These are phyloP conservation scores for Sceloporus tristichus DNA, from an alignment of 2,113 vertebrate genomes.

Conservation along the genomic window DNA sequence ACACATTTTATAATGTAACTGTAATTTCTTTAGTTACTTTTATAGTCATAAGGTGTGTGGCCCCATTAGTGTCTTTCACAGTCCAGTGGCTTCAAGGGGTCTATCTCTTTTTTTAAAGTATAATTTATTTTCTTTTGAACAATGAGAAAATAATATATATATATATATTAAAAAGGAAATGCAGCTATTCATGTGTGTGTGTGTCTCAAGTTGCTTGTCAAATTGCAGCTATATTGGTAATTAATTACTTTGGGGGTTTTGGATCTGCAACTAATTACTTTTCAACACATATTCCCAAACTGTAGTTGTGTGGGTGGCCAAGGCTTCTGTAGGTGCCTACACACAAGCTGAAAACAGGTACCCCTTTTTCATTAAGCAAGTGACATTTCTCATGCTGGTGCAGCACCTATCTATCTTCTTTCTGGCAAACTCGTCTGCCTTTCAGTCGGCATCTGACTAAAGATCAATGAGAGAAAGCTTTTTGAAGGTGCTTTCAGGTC, in stretches of 20 bases:
- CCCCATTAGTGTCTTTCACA: no score
- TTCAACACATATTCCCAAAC: neutral
- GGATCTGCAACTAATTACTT: neutral
- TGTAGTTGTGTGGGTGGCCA: neutral
- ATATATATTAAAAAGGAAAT: no score
- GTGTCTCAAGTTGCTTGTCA: no score
- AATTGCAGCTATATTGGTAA: neutral
- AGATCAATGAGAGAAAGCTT: slow-evolving; percentile 88
- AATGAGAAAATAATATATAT: no score
- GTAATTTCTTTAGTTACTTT: no score
- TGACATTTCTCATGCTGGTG: slow-evolving; percentile 79
- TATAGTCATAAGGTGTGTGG: no score
- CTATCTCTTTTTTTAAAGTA: no score
- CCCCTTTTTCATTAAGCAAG: slow-evolving; percentile 78
- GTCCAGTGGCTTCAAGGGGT: no score
- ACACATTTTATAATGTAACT: no score
- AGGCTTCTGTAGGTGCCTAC: neutral
- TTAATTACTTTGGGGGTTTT: neutral
- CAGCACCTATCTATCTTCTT: slow-evolving; percentile 84
- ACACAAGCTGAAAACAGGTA: slow-evolving; percentile 67
- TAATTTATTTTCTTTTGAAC: no score
- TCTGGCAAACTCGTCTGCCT: slow-evolving; percentile 80
- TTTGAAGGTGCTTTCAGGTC: slow-evolving; percentile 87
- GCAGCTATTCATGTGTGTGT: no score
- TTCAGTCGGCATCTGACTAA: slow-evolving; percentile 82